Base-by-base conservation (phyloP, 2,113 vertebrate species). In the Saccopteryx leptura region DNA sequence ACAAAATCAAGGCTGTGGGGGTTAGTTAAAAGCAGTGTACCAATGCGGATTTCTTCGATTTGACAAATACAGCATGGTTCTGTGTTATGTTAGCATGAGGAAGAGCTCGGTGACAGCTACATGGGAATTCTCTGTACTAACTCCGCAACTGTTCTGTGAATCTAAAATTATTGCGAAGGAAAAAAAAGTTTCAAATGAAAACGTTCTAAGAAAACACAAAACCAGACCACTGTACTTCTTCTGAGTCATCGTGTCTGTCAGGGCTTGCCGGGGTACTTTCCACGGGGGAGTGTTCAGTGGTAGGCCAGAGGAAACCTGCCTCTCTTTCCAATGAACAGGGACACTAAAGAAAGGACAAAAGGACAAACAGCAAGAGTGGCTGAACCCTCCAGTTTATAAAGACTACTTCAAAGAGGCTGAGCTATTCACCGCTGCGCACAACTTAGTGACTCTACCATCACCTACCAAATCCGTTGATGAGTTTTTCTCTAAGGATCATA, bases 341-440 rank as follows among this genome's bases (percentile, higher is more conserved):
- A 96, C 94, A 94, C 26, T 33, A 54, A 78, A n/a, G 54, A 50
- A n/a, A 61, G 46, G 9, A 9, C 4, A 15, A 54, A 9, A 18
- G 66, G 14, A 48, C 28, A 58, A 58, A 48, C 31, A 88, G 2
- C 48, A 33, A 11, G 28, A 60, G 9, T 50, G 74, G 18, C 19
- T 63, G 91, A 79, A 26, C 46, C 82, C 31, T 76, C 52, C 39
- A 80, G 52, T 79, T 94, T 88, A 71, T 79, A 65, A 96, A 85
- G 9, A 83, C 17, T 66, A 72, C 21, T 69, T 24, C 24, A 14
- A 48, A 56, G 54, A 88, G 60, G 24, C 24, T 68, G 31, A 7
- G 24, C 33, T 58, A 46, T 66, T 88, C 93, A 60, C 23, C 69
- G 48, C 66, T 66, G 50, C 78, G 71, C 48, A 78, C 6, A 69